Conservation (phyloP, 2,888 invertebrate species). For the Tetanocera ferruginea region DNA sequence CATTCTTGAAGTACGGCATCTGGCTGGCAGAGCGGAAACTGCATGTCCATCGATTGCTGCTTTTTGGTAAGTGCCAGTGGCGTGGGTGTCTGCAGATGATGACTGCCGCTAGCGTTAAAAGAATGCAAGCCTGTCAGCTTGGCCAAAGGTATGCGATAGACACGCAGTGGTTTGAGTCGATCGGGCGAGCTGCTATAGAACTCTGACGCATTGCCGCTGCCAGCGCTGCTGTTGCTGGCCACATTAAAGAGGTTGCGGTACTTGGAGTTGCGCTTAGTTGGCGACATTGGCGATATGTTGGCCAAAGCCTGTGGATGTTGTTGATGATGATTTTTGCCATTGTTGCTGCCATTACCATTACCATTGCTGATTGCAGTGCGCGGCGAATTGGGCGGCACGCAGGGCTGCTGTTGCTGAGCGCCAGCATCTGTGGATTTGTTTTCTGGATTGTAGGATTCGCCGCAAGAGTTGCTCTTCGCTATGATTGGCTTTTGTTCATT, state of each 20-base stretch:
- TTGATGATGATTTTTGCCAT: conserved; percentile 56
- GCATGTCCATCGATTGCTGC: conserved; percentile 51
- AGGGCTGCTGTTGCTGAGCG: conserved; percentile 38
- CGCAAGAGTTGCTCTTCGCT: conserved; percentile 63
- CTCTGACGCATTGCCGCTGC: conserved; percentile 36
- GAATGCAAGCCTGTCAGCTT: conserved; percentile 62
- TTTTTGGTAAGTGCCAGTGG: conserved; percentile 45
- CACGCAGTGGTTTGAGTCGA: conserved; percentile 59
- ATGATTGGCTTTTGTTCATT: conserved; percentile 58
- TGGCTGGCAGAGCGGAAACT: conserved; percentile 41
- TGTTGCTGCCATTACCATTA: conserved; percentile 33
- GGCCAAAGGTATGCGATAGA: conserved; percentile 62
- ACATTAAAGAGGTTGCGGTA: conserved; percentile 56
- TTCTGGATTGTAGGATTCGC: conserved; percentile 55
- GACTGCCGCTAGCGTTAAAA: conserved; percentile 46
- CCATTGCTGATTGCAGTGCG: conserved; percentile 33
- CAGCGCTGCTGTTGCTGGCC: conserved; percentile 41
- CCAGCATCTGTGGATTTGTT: conserved; percentile 43
- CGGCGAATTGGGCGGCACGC: conserved; percentile 59
- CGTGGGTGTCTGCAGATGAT: conserved; percentile 35
- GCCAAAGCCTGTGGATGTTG: conserved; percentile 15
- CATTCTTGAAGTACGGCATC: conserved; percentile 42
- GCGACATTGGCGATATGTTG: conserved; percentile 55
- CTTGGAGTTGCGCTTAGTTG: conserved; percentile 57
- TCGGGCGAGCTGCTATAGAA: conserved; percentile 54